Evolutionary conservation across 2,888 invertebrate genomes (phyloP).

Genomic region (Tipula vernalis): DNA sequence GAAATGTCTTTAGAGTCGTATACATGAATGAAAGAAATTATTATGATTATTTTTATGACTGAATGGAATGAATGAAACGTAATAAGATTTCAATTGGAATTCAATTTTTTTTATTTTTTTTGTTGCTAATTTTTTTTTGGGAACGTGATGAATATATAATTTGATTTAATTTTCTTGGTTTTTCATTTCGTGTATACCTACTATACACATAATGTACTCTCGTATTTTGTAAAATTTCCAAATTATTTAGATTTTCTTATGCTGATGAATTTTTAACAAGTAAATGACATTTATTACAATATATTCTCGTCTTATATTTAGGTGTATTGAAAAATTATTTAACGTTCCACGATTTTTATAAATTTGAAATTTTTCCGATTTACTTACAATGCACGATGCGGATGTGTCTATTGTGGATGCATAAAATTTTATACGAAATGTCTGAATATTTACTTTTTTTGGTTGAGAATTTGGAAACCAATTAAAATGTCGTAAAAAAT

Average conservation of each 20-base stretch:
- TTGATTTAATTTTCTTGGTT: neutral
- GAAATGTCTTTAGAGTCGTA: neutral
- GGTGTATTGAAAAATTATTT: neutral
- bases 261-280: neutral
- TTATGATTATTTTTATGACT: conserved; percentile 4
- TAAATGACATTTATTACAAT: neutral
- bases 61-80: neutral
- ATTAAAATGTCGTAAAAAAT: neutral
- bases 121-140: neutral
- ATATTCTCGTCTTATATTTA: neutral
- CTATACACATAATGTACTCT: neutral
- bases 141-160: neutral
- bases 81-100: neutral
- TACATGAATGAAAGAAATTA: neutral
- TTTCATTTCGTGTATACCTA: neutral
- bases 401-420: no score
- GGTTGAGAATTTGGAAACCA: neutral
- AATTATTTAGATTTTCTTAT: neutral
- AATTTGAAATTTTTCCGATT: neutral
- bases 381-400: neutral
- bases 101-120: neutral
- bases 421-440: no score
- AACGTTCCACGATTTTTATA: neutral
- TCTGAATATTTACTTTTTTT: no score
- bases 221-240: neutral